Conservation (phyloP, 2,113 vertebrate species). For the Salminus brasiliensis region DNA sequence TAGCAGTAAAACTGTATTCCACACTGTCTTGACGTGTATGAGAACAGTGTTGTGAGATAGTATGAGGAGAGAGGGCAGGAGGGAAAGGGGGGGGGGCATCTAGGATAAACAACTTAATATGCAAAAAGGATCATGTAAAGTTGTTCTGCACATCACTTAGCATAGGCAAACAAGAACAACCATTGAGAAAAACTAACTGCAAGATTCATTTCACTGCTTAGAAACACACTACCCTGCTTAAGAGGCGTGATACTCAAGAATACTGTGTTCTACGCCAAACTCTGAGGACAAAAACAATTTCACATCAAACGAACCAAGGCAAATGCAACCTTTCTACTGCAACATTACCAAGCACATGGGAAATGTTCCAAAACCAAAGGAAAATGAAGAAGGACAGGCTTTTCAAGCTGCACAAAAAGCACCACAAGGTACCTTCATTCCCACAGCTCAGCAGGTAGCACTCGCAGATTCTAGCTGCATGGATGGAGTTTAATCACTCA, state of each 20-base stretch:
- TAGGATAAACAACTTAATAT: constrained; percentile 22
- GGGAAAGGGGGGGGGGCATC: constrained; percentile 1
- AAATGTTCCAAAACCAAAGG: not conserved
- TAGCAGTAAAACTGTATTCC: no score
- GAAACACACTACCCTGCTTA: not conserved
- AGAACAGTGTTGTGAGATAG: not conserved
- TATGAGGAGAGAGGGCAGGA: constrained; percentile 12
- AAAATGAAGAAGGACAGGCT: not conserved
- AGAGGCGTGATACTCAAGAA: no score
- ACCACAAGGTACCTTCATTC: not conserved
- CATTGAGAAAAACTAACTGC: not conserved
- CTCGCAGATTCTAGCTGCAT: not conserved
- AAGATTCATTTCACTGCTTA: not conserved
- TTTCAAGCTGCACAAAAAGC: not conserved
- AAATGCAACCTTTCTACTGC: not conserved
- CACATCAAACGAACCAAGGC: not conserved
- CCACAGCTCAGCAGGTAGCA: not conserved
- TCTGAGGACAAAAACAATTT: not conserved
- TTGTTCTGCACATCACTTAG: not conserved
- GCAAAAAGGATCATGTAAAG: constrained; percentile 2
- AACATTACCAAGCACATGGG: not conserved
- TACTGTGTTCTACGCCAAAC: not conserved
- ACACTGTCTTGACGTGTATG: not conserved
- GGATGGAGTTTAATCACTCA: constrained; percentile 17
- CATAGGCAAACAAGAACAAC: not conserved